Conservation (phyloP, 1,140 invertebrate genomes). For the Lepidostoma basale region DNA sequence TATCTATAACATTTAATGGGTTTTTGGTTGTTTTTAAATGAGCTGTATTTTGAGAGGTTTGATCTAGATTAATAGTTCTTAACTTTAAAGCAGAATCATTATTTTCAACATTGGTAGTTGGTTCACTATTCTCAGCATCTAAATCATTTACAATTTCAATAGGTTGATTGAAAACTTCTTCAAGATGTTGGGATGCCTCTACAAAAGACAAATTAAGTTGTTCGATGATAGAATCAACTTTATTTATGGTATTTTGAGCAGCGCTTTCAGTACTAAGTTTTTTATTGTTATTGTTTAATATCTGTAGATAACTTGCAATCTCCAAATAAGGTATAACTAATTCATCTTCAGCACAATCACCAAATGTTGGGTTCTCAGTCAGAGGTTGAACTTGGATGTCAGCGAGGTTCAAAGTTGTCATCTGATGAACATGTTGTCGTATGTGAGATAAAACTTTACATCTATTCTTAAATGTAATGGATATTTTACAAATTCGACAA, state of each 20-base stretch:
- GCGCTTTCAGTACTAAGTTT: too few species aligned
- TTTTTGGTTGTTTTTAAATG: too few species aligned
- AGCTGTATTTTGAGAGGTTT: too few species aligned
- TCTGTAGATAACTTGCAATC: background rate
- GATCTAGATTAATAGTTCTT: too few species aligned
- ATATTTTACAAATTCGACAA: slow-evolving; percentile 51
- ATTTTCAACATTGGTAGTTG: too few species aligned
- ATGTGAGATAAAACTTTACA: slow-evolving; percentile 56
- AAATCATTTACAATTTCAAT: background rate
- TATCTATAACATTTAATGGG: too few species aligned
- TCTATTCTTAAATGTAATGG: slow-evolving; percentile 53
- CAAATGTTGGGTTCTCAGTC: slow-evolving; percentile 9
- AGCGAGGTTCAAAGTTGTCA: slow-evolving; percentile 54
- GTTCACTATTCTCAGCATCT: too few species aligned
- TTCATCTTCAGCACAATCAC: background rate
- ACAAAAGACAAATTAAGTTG: background rate
- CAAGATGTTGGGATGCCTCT: background rate
- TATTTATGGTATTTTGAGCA: background rate
- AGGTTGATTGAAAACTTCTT: background rate
- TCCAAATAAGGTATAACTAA: background rate
- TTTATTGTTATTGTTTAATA: background rate
- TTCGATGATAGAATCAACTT: background rate
- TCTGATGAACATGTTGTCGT: slow-evolving; percentile 55
- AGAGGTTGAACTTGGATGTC: slow-evolving; percentile 55
- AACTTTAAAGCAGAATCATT: too few species aligned